Conservation (phyloP, 1,140 invertebrate genomes). For the Pteromalus puparum region DNA sequence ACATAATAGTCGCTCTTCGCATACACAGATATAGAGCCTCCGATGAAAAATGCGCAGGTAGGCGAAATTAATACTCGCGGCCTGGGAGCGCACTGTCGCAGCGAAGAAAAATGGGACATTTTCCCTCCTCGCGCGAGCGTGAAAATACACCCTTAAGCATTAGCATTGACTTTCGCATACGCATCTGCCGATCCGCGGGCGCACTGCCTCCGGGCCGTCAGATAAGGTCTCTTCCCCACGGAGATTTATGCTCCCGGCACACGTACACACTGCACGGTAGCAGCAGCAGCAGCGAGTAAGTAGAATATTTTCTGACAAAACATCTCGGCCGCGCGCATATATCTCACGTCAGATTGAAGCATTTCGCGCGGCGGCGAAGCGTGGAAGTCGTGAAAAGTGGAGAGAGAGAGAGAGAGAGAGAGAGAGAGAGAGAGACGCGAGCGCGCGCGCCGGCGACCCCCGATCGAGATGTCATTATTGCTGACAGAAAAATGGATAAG, state of each 20-base stretch:
- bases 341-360: conserved; percentile 55
- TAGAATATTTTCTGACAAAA: conserved; percentile 47
- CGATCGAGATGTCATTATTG: conserved; percentile 54
- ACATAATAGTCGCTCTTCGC: too few relatives aligned
- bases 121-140: background rate
- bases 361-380: conserved; percentile 39
- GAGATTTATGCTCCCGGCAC: conserved; percentile 41
- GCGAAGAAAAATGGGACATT: conserved; percentile 19
- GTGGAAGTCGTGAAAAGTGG: conserved; percentile 56
- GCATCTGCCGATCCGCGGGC: background rate
- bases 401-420: too few relatives aligned
- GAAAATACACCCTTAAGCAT: conserved; percentile 37
- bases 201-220: conserved; percentile 28
- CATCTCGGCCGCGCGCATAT: conserved; percentile 50
- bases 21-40: too few relatives aligned
- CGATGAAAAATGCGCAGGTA: background rate
- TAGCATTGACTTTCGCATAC: conserved; percentile 37
- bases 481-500: conserved; percentile 58
- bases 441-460: background rate
- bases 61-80: conserved; percentile 4
- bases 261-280: background rate
- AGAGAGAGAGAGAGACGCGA: too few relatives aligned
- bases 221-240: conserved; percentile 44
- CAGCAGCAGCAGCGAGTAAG: background rate
- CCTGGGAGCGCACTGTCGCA: too few relatives aligned